Evolutionary conservation across 2,797 vertebrate genomes (phyloP).

Genomic region (Dendrocincla fuliginosa): DNA sequence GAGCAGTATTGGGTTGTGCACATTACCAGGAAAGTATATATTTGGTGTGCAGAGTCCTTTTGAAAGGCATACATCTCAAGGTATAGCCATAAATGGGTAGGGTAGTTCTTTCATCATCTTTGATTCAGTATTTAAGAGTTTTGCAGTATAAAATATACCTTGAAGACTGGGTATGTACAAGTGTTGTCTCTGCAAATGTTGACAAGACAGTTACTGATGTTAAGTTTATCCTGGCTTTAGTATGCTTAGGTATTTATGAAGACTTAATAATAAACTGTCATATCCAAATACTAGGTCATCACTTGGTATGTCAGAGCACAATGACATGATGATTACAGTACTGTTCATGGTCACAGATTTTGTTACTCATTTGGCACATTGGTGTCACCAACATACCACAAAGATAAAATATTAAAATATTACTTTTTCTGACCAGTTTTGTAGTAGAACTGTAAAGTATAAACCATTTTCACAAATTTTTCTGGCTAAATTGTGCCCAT

Average conservation of each 20-base stretch:
- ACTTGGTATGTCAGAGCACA: not conserved
- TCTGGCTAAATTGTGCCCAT: not conserved
- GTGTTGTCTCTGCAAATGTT: not conserved
- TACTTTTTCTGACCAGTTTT: not conserved
- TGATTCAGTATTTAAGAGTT: not conserved
- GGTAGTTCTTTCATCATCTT: not conserved
- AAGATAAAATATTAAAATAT: not conserved
- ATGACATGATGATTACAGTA: not conserved
- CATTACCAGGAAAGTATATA: not conserved
- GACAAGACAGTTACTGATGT: not conserved
- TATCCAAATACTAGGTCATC: not conserved
- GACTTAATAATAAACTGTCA: not conserved
- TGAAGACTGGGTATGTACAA: not conserved
- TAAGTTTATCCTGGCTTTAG: not conserved
- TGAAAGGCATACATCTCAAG: not conserved
- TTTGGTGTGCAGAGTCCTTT: not conserved
- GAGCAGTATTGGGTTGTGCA: not conserved
- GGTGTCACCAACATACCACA: not conserved
- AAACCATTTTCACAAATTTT: not conserved
- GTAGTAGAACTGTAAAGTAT: not conserved
- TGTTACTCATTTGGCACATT: not conserved
- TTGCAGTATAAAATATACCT: not conserved
- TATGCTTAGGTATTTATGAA: not conserved
- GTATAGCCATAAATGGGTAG: not conserved
- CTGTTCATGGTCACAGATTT: not conserved